phyloP scores from a whole-genome alignment of 2,113 vertebrate species.

The Labeo rohita region DNA sequence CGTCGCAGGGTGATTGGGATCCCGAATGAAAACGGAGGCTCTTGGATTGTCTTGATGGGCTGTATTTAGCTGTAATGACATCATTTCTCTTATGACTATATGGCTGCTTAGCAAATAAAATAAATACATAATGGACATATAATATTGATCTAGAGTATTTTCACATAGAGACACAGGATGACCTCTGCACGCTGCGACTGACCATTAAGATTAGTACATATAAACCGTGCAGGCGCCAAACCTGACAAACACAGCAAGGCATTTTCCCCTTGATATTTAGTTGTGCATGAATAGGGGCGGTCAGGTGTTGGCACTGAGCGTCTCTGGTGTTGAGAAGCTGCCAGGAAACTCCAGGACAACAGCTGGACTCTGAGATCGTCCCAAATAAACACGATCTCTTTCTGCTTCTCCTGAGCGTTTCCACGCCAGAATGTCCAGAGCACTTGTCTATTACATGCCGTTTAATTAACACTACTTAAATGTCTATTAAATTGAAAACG shows the following conservation, averaged over 20 bases:
- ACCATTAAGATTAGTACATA: not conserved
- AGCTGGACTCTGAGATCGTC: not conserved
- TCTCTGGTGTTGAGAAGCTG: not conserved
- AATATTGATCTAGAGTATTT: not conserved
- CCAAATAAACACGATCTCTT: too few relatives aligned
- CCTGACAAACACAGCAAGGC: not conserved
- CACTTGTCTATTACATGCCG: slow-evolving; percentile 68
- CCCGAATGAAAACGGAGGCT: not conserved
- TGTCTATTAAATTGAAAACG: slow-evolving; percentile 81
- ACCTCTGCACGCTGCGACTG: not conserved
- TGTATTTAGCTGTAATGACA: not conserved
- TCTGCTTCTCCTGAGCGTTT: not conserved
- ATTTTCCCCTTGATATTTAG: not conserved
- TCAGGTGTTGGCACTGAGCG: not conserved
- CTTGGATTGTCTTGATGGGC: not conserved
- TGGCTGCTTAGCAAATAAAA: not conserved
- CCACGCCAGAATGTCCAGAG: slow-evolving; percentile 61
- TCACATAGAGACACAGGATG: not conserved
- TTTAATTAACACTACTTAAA: slow-evolving; percentile 82
- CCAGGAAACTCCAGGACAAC: not conserved
- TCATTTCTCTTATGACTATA: not conserved
- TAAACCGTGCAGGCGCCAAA: not conserved
- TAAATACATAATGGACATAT: not conserved
- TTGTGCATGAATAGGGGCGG: not conserved
- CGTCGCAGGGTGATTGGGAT: not conserved